Conservation (phyloP, 2,113 vertebrate genomes). For the Ahaetulla prasina region DNA sequence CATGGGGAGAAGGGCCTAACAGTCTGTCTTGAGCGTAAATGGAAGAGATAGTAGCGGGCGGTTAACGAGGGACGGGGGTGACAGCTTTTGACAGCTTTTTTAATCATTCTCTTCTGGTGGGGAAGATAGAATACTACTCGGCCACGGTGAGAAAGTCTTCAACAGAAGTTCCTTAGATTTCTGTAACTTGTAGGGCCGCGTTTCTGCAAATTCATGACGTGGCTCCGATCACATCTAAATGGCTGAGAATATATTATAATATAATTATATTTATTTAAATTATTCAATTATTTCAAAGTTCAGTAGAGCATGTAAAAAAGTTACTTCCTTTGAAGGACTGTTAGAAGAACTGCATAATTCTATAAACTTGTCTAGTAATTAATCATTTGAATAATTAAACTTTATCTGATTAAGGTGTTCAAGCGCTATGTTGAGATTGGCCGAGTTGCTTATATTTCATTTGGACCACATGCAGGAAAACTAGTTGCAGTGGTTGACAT, state of each 20-base stretch:
- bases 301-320: neutral
- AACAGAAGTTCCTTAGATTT: neutral
- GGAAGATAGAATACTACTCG: neutral
- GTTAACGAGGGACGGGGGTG: neutral
- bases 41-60: neutral
- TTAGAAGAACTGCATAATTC: neutral
- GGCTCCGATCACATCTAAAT: neutral
- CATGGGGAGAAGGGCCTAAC: neutral
- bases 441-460: conserved; percentile 87
- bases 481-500: conserved; percentile 93
- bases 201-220: neutral
- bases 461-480: conserved; percentile 89
- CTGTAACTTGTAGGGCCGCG: neutral
- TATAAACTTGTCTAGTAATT: neutral
- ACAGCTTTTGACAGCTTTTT: neutral
- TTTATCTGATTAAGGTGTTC: conserved; percentile 80
- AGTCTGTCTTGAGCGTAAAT: neutral
- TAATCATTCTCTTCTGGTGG: neutral
- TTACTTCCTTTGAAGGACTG: neutral
- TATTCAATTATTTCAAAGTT: neutral
- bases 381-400: neutral
- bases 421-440: conserved; percentile 95
- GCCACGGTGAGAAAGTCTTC: neutral
- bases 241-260: neutral
- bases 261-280: neutral